Conservation (phyloP, 2,888 invertebrate genomes). For the Archips xylosteana region DNA sequence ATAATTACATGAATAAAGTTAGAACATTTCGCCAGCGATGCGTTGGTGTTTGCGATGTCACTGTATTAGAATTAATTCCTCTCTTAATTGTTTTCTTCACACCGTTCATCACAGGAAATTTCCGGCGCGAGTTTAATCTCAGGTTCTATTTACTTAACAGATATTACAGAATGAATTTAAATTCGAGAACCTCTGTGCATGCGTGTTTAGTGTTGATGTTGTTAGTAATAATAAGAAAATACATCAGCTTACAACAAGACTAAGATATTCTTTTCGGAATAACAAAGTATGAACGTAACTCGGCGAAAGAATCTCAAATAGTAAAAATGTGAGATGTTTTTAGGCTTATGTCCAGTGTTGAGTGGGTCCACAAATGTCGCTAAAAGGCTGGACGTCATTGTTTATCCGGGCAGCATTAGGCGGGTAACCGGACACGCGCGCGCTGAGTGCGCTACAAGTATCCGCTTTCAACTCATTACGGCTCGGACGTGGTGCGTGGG, state of each 20-base stretch:
- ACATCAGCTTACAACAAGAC: background rate
- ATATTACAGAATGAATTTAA: constrained; percentile 32
- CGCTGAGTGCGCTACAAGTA: constrained; percentile 85
- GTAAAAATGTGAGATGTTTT: constrained; percentile 80
- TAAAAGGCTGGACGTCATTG: constrained; percentile 86
- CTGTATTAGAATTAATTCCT: constrained; percentile 40
- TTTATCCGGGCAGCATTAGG: constrained; percentile 85
- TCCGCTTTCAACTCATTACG: constrained; percentile 86
- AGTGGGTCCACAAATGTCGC: constrained; percentile 86
- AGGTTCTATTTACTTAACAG: constrained; percentile 21
- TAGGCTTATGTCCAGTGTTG: constrained; percentile 83
- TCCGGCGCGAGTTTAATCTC: constrained; percentile 23
- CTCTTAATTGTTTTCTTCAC: constrained; percentile 38
- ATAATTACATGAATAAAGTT: constrained; percentile 36
- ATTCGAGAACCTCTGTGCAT: constrained; percentile 8
- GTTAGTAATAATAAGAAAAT: background rate
- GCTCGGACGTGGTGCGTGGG: constrained; percentile 84
- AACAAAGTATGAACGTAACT: constrained; percentile 58
- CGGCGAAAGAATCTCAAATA: constrained; percentile 74
- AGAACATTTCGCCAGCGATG: constrained; percentile 24
- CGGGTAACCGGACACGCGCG: constrained; percentile 85
- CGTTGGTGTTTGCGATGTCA: constrained; percentile 32
- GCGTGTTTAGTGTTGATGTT: constrained; percentile 28
- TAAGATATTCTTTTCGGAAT: background rate
- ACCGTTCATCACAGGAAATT: constrained; percentile 34